phyloP scores from a whole-genome alignment of 1,140 invertebrate genomes.

The Drosophila quadrilineata region DNA sequence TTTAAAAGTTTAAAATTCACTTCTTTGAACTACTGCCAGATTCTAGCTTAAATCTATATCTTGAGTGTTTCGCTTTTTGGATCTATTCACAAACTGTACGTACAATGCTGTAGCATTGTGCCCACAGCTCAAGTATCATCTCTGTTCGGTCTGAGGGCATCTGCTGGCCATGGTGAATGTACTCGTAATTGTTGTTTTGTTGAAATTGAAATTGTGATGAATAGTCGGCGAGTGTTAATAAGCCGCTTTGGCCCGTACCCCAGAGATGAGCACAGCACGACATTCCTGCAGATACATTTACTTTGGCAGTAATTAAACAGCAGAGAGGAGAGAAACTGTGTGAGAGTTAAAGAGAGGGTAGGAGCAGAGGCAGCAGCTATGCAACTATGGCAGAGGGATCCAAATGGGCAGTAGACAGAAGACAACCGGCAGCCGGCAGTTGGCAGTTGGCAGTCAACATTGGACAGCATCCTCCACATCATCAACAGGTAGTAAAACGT shows the following conservation, averaged over 20 bases:
- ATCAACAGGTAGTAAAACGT: slow-evolving; percentile 79
- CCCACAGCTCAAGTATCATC: neutral
- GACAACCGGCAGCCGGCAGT: slow-evolving; percentile 33
- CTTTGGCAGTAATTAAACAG: slow-evolving; percentile 64
- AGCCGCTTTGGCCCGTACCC: slow-evolving; percentile 40
- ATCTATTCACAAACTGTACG: too few relatives aligned
- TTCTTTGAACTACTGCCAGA: too few relatives aligned
- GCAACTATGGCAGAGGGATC: neutral
- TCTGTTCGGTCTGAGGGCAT: too few relatives aligned
- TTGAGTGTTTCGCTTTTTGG: neutral
- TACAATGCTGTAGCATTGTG: slow-evolving; percentile 29
- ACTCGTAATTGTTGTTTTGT: too few relatives aligned
- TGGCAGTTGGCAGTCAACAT: too few relatives aligned
- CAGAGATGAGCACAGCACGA: neutral
- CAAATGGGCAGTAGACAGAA: slow-evolving; percentile 5
- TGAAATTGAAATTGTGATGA: slow-evolving; percentile 54
- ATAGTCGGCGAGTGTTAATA: slow-evolving; percentile 66
- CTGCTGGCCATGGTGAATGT: slow-evolving; percentile 18
- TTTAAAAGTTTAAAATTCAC: too few relatives aligned
- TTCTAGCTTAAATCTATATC: too few relatives aligned
- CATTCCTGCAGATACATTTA: slow-evolving; percentile 28
- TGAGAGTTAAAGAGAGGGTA: neutral
- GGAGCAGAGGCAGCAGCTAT: neutral
- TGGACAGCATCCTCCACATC: slow-evolving; percentile 58
- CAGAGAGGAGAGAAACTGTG: neutral